Conservation (phyloP, 2,113 vertebrate species). For the Varanus salvator region DNA sequence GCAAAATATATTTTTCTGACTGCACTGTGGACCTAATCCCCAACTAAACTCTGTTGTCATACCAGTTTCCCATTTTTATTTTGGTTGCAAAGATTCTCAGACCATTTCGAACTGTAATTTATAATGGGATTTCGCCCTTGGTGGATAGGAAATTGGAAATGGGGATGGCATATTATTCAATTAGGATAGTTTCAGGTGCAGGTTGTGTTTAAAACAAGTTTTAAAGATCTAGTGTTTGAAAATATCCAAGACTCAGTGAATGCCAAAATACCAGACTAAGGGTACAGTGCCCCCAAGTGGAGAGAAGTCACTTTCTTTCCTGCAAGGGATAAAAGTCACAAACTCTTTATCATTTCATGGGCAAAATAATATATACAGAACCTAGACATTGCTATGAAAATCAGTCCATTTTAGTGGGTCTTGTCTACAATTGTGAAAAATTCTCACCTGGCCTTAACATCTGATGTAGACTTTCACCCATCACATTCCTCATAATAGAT, state of each 20-base stretch:
- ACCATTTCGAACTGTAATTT: not conserved
- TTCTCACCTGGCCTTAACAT: not conserved
- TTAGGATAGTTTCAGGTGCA: not conserved
- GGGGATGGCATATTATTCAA: not conserved
- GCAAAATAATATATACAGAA: not conserved
- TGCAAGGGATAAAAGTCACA: not conserved
- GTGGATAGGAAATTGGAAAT: not conserved
- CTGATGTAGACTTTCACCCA: not conserved
- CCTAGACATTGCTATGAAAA: not conserved
- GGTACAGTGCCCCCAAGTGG: slow-evolving; percentile 70
- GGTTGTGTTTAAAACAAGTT: slow-evolving; percentile 36
- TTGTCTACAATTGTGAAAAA: not conserved
- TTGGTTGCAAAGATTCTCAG: not conserved
- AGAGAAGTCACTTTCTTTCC: not conserved
- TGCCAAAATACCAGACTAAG: slow-evolving; percentile 41
- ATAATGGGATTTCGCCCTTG: not conserved
- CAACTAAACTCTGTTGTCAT: not conserved
- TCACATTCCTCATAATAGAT: not conserved
- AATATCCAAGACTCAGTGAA: not conserved
- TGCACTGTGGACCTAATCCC: not conserved
- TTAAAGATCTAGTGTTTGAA: slow-evolving; percentile 25
- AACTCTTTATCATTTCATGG: not conserved
- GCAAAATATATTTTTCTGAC: not conserved
- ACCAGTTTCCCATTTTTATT: not conserved
- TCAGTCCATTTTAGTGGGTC: fast-evolving